Conservation (phyloP, 2,113 vertebrate species). For the Cyrtonyx montezumae region DNA sequence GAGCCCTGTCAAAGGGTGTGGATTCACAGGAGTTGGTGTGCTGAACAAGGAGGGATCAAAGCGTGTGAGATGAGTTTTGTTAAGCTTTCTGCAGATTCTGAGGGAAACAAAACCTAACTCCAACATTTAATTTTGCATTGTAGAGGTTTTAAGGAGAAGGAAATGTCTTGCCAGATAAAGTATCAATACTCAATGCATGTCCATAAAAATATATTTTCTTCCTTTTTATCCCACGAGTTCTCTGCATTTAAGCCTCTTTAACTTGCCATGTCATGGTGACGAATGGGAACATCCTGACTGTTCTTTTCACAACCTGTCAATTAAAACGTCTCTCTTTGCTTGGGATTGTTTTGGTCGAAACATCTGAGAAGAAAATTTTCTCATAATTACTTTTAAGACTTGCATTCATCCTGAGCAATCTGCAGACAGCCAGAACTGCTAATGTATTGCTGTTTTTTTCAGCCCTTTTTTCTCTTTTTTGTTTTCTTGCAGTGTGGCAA, state of each 20-base stretch:
- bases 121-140: neutral
- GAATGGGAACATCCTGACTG: neutral
- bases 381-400: neutral
- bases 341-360: neutral
- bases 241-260: neutral
- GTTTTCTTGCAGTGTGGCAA: conserved; percentile 88
- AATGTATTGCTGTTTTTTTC: neutral
- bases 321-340: neutral
- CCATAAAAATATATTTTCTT: neutral
- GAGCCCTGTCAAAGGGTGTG: neutral
- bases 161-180: neutral
- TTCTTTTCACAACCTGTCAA: neutral
- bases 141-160: neutral
- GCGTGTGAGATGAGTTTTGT: neutral
- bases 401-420: neutral
- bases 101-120: neutral
- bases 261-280: neutral
- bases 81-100: neutral
- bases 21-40: neutral
- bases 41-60: neutral
- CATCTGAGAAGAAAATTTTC: neutral
- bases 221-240: neutral
- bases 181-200: neutral
- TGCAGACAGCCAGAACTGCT: neutral
- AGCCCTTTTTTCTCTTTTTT: neutral